Evolutionary conservation across 1,140 invertebrate genomes (phyloP).

Genomic region (Diabrotica undecimpunctata): DNA sequence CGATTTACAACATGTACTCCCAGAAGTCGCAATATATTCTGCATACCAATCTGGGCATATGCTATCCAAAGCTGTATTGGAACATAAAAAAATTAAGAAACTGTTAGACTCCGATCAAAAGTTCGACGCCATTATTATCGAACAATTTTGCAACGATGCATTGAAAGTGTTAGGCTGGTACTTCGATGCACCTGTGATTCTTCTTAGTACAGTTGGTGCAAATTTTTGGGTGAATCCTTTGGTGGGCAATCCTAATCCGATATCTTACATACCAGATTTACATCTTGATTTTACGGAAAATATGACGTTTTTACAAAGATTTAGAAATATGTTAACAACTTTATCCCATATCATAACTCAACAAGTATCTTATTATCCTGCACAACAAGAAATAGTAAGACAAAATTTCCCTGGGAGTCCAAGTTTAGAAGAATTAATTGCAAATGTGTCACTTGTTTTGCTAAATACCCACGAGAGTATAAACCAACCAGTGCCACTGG

Average conservation of each 20-base stretch:
- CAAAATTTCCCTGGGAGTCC: conserved; percentile 48
- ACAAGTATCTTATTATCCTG: conserved; percentile 23
- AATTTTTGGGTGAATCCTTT: conserved; percentile 33
- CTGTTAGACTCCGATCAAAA: conserved; percentile 36
- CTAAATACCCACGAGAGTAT: conserved; percentile 35
- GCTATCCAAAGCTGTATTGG: too few species aligned
- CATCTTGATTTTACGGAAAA: conserved; percentile 36
- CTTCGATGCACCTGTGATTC: conserved; percentile 47
- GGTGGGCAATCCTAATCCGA: conserved; percentile 44
- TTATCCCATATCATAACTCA: neutral
- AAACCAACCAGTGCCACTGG: conserved; percentile 43
- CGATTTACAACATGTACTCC: too few species aligned
- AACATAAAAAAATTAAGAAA: too few species aligned
- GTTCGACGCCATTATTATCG: conserved; percentile 50
- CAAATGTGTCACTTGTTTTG: conserved; percentile 48
- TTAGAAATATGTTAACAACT: conserved; percentile 41
- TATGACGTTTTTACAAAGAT: conserved; percentile 51
- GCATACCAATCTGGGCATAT: too few species aligned
- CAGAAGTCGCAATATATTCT: too few species aligned
- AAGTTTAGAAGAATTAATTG: conserved; percentile 49
- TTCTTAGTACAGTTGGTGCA: conserved; percentile 44
- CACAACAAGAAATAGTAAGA: conserved; percentile 33
- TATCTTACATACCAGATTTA: conserved; percentile 45
- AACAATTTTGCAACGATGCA: conserved; percentile 50
- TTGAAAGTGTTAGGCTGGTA: conserved; percentile 45